A percentile compares a stretch with the other conserved stretches of the same genome.
phyloP scores from a whole-genome alignment of 2,888 invertebrate genomes.

The Seira sanloemensis region DNA sequence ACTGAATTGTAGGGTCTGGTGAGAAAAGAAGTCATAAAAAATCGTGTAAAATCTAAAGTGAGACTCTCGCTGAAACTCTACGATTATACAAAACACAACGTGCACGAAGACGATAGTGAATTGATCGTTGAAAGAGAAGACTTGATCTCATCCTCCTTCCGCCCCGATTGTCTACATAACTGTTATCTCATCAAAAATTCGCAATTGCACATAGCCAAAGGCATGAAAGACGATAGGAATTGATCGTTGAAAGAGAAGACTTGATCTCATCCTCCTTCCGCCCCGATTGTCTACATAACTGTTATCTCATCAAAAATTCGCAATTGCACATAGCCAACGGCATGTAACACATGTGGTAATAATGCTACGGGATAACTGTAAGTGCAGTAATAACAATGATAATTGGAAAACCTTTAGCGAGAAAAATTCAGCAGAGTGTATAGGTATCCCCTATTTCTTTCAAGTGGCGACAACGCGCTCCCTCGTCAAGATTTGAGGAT shows the following conservation, averaged over 20 bases:
- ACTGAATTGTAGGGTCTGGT: no score
- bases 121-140: constrained; percentile 7
- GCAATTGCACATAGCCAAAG: constrained; percentile 48
- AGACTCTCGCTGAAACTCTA: neutral
- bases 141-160: constrained; percentile 1
- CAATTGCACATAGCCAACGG: constrained; percentile 48
- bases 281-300: constrained; percentile 6
- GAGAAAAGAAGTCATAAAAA: constrained; percentile 1
- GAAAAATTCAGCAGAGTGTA: neutral
- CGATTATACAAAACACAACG: no score
- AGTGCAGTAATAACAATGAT: constrained; percentile 64
- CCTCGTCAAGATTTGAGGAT: neutral
- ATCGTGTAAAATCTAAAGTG: neutral
- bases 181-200: constrained; percentile 47
- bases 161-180: constrained; percentile 9
- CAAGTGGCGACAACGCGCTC: neutral
- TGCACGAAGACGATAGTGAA: no score
- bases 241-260: constrained; percentile 10
- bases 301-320: constrained; percentile 49
- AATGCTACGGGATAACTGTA: constrained; percentile 61
- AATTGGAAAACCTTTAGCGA: constrained; percentile 35
- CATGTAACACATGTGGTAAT: constrained; percentile 61
- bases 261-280: constrained; percentile 1
- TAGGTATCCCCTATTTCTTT: neutral
- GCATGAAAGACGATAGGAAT: constrained; percentile 44